These are phyloP conservation scores for Poecilia gillii DNA, from an alignment of 2,797 vertebrate species.

Conservation along the genomic window DNA sequence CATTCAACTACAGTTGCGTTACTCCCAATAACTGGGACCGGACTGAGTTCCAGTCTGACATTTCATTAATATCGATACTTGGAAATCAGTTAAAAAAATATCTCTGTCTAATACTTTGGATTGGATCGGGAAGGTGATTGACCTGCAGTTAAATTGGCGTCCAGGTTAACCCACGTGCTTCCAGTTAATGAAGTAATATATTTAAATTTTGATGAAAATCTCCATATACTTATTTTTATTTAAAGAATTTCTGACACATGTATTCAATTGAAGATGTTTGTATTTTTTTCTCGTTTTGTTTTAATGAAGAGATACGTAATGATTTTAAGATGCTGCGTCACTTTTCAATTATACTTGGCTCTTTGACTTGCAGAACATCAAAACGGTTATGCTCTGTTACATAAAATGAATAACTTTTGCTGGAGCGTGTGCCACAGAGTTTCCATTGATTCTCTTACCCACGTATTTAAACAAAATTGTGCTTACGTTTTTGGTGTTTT, in stretches of 20 bases:
- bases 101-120: background rate
- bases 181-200: background rate
- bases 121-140: background rate
- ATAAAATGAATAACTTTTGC: background rate
- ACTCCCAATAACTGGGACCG: no score
- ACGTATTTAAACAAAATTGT: background rate
- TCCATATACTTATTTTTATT: background rate
- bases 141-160: background rate
- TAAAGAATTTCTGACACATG: background rate
- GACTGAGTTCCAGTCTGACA: background rate
- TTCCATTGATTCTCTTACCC: background rate
- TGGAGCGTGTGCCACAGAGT: background rate
- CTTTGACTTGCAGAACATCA: background rate
- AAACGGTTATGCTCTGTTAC: background rate
- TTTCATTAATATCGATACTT: background rate
- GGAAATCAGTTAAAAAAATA: background rate
- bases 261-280: background rate
- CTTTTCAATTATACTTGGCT: background rate
- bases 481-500: background rate
- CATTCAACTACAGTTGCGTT: no score
- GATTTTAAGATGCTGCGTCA: background rate
- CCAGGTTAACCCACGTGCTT: background rate
- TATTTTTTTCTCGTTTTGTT: background rate
- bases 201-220: background rate
- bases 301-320: background rate